Evolutionary conservation across 2,797 vertebrate genomes (phyloP).

Genomic region (Chloroceryle inda): DNA sequence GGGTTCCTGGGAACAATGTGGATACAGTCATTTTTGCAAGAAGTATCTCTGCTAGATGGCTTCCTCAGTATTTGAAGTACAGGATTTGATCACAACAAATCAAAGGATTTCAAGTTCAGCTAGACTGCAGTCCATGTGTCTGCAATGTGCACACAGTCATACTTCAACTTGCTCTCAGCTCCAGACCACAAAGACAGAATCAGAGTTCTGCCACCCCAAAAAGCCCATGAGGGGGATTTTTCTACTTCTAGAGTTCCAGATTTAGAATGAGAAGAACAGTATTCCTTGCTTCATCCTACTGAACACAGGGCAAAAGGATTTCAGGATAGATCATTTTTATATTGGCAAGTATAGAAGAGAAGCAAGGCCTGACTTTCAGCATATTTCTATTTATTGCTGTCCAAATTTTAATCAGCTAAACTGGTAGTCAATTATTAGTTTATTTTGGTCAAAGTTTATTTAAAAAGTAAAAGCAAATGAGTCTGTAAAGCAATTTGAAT

Average conservation of each 20-base stretch:
- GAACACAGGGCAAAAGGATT: background rate
- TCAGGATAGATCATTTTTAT: background rate
- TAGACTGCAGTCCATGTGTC: fast-evolving
- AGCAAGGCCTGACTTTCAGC: background rate
- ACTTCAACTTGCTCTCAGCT: background rate
- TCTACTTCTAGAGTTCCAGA: background rate
- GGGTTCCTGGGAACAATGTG: fast-evolving
- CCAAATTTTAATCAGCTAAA: background rate
- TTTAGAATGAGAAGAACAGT: background rate
- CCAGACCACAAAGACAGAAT: background rate
- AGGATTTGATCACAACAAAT: background rate
- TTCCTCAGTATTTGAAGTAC: background rate
- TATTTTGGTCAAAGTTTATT: background rate
- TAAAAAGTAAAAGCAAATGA: constrained; percentile 1
- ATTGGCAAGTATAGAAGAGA: background rate
- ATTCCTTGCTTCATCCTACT: background rate
- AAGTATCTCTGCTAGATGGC: background rate
- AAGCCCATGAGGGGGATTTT: background rate
- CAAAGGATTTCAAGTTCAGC: background rate
- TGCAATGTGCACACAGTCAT: background rate
- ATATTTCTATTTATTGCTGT: background rate
- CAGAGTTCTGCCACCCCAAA: background rate
- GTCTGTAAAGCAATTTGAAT: background rate
- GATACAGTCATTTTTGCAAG: background rate
- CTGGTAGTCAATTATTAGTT: background rate